Evolutionary conservation across 1,140 invertebrate genomes (phyloP), one percentile per base, ranked within the genome.

Genomic region (Megalonaias nervosa): DNA sequence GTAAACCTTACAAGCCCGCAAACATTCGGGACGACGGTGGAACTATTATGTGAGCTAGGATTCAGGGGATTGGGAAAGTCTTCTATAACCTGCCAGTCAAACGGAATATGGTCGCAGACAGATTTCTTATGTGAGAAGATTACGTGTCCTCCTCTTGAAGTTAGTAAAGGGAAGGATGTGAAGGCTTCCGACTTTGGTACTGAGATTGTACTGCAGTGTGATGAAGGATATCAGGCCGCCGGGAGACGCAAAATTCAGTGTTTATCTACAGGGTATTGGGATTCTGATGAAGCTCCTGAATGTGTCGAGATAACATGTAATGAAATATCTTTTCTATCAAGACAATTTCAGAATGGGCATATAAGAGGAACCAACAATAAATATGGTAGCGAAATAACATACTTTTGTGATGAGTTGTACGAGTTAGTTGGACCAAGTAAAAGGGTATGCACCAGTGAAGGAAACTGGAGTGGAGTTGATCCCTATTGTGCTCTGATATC

Each of bases 151-250:
- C 48, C 60, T 19, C 75, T 87, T 48, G 64, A 67, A 11, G 31
- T 19, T 16, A 75, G 86, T 17, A 64, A 65, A 15, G 81, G 88
- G 79, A 87, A 75, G 56, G 62, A 59, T 15, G 48, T 87, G 9
- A 31, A 72, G 31, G 61, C 38, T 31, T 62, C 67, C 0, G 62
- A 56, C 16, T 87, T 72, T 75, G 82, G 81, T 38, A 80, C 70
- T 38, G 71, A 56, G 16, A 62, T 86, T n/a, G 66, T 64, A 56
- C 82, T 87, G 19, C 62, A 61, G 0, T 92, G 91, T 70, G 72
- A 87, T 77, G 59, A 79, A 65, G 89, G 89, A 15, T 90, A 86
- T 75, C 48, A 79, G 15, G 55, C 89, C n/a, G 77, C 82, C 62
- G 90, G 90, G 12, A 65, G 78, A 15, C 31, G 66, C 58, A 38